These are phyloP conservation scores for Lepeophtheirus nordmannii DNA, from an alignment of 2,888 invertebrate genomes.

Conservation along the genomic window DNA sequence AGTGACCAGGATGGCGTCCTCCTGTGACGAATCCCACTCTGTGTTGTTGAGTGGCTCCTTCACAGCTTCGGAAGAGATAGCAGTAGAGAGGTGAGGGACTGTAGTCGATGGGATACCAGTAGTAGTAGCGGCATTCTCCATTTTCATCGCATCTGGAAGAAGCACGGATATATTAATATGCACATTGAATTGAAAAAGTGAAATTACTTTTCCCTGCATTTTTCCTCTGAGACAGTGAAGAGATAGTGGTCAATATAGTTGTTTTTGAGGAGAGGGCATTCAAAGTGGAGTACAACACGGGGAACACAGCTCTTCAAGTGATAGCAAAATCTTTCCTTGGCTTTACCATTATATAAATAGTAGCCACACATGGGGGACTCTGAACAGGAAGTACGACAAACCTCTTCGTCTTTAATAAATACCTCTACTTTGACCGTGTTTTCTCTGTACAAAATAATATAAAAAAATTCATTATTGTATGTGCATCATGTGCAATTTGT, in stretches of 20 bases:
- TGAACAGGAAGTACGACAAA: constrained; percentile 10
- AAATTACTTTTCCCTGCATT: constrained; percentile 6
- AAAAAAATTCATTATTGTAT: neutral
- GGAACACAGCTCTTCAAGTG: constrained; percentile 16
- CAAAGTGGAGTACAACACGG: constrained; percentile 9
- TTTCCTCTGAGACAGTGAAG: constrained; percentile 6
- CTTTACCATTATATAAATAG: neutral
- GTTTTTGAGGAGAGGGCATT: constrained; percentile 16
- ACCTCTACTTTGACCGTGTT: constrained; percentile 14
- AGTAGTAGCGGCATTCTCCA: constrained; percentile 13
- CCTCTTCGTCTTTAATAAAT: constrained; percentile 7
- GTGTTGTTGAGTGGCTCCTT: constrained; percentile 10
- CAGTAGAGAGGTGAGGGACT: constrained; percentile 20
- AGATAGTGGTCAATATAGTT: constrained; percentile 21
- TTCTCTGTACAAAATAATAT: constrained; percentile 12
- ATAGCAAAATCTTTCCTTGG: constrained; percentile 15
- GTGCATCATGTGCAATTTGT: neutral
- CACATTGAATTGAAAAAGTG: neutral
- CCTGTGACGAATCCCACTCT: constrained; percentile 9
- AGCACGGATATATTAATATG: neutral
- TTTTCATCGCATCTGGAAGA: constrained; percentile 4
- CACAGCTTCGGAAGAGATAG: constrained; percentile 20
- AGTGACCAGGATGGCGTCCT: constrained; percentile 20
- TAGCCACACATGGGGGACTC: constrained; percentile 14
- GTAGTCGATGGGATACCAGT: constrained; percentile 24